A percentile compares a stretch with the other conserved stretches of the same genome.
Evolutionary conservation across 2,888 invertebrate species (phyloP).

Genomic region (Lasius fuliginosus): DNA sequence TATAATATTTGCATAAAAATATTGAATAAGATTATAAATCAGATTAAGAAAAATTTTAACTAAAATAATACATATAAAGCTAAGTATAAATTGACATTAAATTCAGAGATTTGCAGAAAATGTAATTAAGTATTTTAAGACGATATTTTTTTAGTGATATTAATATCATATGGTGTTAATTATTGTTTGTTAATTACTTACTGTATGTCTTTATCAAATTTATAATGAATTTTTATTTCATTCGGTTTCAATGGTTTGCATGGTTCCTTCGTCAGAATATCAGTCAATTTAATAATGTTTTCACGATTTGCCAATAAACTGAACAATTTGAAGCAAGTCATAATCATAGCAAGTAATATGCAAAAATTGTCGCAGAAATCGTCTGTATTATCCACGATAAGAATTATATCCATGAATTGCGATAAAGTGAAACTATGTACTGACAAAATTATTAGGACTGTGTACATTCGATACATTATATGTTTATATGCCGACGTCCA

Average conservation of each 20-base stretch:
- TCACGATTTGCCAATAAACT: constrained; percentile 57
- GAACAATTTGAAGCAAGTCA: constrained; percentile 61
- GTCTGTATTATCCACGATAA: constrained; percentile 47
- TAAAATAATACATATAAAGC: too few relatives aligned
- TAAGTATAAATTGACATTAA: too few relatives aligned
- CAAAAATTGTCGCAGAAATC: constrained; percentile 69
- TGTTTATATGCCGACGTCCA: constrained; percentile 59
- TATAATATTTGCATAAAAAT: too few relatives aligned
- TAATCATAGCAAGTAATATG: constrained; percentile 62
- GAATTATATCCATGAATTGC: constrained; percentile 63
- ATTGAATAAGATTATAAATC: too few relatives aligned
- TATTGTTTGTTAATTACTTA: neutral
- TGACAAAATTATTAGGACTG: constrained; percentile 47
- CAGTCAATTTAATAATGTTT: constrained; percentile 38
- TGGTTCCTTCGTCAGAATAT: constrained; percentile 11
- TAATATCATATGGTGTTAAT: too few relatives aligned
- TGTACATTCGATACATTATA: constrained; percentile 58
- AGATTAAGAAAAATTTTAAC: too few relatives aligned
- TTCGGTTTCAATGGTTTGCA: constrained; percentile 34
- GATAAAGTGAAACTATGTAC: constrained; percentile 48
- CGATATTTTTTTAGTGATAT: neutral
- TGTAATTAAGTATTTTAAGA: neutral
- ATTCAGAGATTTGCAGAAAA: too few relatives aligned
- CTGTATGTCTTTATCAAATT: constrained; percentile 33
- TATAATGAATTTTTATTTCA: constrained; percentile 52